These are phyloP conservation scores for Neocrepidodera transversa DNA, from an alignment of 2,888 invertebrate species.

Conservation along the genomic window DNA sequence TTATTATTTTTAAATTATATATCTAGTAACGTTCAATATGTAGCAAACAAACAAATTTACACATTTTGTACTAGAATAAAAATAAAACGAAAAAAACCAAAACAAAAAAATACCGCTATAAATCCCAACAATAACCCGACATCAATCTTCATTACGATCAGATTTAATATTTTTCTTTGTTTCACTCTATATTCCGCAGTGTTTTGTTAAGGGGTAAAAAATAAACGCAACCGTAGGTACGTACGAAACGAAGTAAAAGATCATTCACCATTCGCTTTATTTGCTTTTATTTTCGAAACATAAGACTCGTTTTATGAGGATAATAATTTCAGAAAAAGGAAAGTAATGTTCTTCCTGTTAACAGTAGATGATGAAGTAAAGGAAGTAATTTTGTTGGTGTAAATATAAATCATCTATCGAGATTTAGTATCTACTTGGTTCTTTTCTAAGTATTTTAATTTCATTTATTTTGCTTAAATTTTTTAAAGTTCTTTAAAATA, in stretches of 20 bases:
- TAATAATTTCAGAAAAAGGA: neutral
- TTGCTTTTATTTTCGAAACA: neutral
- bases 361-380: neutral
- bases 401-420: neutral
- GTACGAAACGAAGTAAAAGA: neutral
- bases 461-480: too few species aligned
- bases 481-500: too few species aligned
- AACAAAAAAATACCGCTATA: too few species aligned
- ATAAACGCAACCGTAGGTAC: neutral
- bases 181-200: neutral
- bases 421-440: too few species aligned
- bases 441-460: too few species aligned
- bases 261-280: constrained; percentile 3
- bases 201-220: neutral
- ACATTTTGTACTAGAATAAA: too few species aligned
- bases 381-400: constrained; percentile 1
- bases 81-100: too few species aligned
- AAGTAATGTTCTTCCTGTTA: neutral
- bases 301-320: neutral
- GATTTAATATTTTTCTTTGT: neutral
- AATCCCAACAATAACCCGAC: constrained; percentile 1
- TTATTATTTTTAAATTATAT: too few species aligned
- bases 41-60: too few species aligned
- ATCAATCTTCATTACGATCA: constrained; percentile 10
- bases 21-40: too few species aligned